phyloP scores from a whole-genome alignment of 2,888 invertebrate species.

The Melikaiella ostensackeni region DNA sequence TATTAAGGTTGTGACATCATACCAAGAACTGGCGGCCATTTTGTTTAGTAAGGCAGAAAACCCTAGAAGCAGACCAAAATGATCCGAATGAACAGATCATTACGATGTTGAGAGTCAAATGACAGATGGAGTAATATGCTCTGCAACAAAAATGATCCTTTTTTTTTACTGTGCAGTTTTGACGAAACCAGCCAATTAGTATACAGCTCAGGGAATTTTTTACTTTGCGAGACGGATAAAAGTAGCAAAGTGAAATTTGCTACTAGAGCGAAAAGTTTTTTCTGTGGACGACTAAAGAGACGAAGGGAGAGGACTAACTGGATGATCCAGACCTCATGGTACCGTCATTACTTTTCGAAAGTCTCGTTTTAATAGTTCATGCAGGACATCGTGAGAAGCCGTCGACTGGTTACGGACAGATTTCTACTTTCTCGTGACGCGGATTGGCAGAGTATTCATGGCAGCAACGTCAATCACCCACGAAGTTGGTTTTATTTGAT shows the following conservation, averaged over 20 bases:
- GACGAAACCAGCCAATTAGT: constrained; percentile 9
- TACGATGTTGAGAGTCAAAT: too few relatives aligned
- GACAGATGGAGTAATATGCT: too few relatives aligned
- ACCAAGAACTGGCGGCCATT: too few relatives aligned
- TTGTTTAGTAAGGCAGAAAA: too few relatives aligned
- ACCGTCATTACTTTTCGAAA: constrained; percentile 39
- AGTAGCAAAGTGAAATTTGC: constrained; percentile 26
- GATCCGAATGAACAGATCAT: too few relatives aligned
- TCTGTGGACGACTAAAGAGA: constrained; percentile 12
- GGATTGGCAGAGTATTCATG: constrained; percentile 44
- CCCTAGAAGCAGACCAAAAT: too few relatives aligned
- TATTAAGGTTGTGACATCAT: too few relatives aligned
- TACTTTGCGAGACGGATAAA: not conserved
- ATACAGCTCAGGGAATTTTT: constrained; percentile 2
- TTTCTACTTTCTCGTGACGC: constrained; percentile 56
- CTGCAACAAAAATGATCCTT: too few relatives aligned
- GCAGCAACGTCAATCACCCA: constrained; percentile 37
- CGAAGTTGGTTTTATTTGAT: not conserved
- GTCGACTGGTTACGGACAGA: constrained; percentile 54
- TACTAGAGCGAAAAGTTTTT: constrained; percentile 36
- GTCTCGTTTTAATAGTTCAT: constrained; percentile 40
- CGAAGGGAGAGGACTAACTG: constrained; percentile 36
- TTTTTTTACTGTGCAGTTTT: too few relatives aligned
- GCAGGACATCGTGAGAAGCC: constrained; percentile 44
- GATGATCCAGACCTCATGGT: constrained; percentile 27